phyloP scores from a whole-genome alignment of 2,113 vertebrate genomes.

The Pholis gunnellus region DNA sequence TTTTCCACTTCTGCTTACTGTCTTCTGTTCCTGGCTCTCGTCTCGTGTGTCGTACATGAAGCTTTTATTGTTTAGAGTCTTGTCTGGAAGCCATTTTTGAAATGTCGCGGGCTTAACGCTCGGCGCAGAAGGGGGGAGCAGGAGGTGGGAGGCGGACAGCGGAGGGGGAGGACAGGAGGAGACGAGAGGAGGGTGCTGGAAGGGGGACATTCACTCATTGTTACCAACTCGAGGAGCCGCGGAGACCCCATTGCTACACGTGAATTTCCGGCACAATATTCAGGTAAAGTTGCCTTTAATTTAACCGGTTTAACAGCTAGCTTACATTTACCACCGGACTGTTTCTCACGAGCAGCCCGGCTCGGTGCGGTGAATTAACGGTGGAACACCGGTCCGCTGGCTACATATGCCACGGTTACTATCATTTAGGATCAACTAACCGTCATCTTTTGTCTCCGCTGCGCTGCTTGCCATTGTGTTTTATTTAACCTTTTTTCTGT shows the following conservation, averaged over 20 bases:
- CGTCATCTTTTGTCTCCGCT: constrained; percentile 73
- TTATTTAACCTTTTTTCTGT: not conserved
- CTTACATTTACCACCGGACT: not conserved
- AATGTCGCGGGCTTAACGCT: constrained; percentile 6
- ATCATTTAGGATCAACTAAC: constrained; percentile 50
- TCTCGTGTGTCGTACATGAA: too few species aligned
- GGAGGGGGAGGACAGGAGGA: constrained; percentile 39
- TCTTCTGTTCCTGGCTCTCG: not conserved
- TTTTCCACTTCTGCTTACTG: not conserved
- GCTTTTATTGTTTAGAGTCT: constrained; percentile 50
- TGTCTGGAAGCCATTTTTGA: constrained; percentile 29
- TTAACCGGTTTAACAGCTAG: not conserved
- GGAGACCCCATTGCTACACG: constrained; percentile 45
- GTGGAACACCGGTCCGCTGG: constrained; percentile 16
- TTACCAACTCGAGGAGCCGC: constrained; percentile 62
- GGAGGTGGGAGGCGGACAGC: constrained; percentile 1
- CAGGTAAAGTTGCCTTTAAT: constrained; percentile 70
- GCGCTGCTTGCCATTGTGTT: constrained; percentile 27
- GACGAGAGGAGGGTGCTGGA: constrained; percentile 20
- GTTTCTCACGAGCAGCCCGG: not conserved
- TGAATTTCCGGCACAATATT: constrained; percentile 27
- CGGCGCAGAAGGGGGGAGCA: not conserved
- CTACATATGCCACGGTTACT: constrained; percentile 8
- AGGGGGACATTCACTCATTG: constrained; percentile 71
- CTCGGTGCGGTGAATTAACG: constrained; percentile 1